A percentile compares a stretch with the other conserved stretches of the same genome.
Evolutionary conservation across 2,797 vertebrate species (phyloP).

Genomic region (Eleutherodactylus coqui): DNA sequence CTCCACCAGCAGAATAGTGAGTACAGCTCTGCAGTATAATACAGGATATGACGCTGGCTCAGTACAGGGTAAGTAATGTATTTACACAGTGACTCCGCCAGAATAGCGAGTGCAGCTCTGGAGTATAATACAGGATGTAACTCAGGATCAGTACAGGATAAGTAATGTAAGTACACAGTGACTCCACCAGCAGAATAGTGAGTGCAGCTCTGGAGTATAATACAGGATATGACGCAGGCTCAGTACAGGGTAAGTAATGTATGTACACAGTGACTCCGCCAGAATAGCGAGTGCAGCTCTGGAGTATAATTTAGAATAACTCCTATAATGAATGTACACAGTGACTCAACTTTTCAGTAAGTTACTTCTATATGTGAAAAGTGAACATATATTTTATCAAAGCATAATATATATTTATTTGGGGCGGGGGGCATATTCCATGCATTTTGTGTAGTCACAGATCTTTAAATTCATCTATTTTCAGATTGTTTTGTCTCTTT

Average conservation of each 20-base stretch:
- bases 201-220: no score
- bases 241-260: neutral
- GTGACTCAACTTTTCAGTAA: neutral
- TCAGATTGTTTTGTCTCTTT: constrained; percentile 13
- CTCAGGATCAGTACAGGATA: no score
- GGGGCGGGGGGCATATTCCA: neutral
- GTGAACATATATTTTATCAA: neutral
- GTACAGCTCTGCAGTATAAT: no score
- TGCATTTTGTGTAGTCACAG: constrained; percentile 25
- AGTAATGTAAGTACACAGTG: no score
- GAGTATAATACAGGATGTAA: no score
- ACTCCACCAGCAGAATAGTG: no score
- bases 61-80: no score
- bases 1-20: no score
- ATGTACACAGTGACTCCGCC: neutral
- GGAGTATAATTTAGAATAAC: neutral
- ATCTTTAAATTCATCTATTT: constrained; percentile 40
- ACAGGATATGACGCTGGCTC: no score
- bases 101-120: no score
- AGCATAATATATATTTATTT: constrained; percentile 22
- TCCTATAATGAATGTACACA: neutral
- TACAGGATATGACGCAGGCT: neutral
- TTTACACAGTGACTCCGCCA: no score
- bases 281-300: neutral
- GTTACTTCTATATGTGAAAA: neutral